These are phyloP conservation scores for Eubucco bourcierii DNA, from an alignment of 2,113 vertebrate species.

Conservation along the genomic window DNA sequence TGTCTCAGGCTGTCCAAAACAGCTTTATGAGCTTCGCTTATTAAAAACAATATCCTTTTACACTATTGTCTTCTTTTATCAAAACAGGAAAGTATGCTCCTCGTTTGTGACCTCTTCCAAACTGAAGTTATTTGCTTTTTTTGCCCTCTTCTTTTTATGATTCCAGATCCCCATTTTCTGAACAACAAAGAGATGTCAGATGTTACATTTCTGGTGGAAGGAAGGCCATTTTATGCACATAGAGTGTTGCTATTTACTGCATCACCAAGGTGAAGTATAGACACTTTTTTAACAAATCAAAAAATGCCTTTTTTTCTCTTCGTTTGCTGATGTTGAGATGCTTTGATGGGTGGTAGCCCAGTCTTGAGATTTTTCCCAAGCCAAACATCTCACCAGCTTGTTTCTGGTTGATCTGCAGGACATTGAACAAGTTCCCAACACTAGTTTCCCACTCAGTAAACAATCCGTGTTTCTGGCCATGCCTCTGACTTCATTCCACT, in stretches of 20 bases:
- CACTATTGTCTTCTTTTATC: background rate
- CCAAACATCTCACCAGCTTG: background rate
- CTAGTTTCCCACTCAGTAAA: background rate
- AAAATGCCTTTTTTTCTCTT: background rate
- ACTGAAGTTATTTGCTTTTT: background rate
- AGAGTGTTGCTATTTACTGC: conserved; percentile 96
- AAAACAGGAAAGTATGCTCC: background rate
- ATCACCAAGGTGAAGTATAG: conserved; percentile 84
- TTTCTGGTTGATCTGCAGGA: background rate
- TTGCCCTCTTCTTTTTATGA: background rate
- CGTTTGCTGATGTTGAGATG: background rate
- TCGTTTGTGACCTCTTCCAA: background rate
- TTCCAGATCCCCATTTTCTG: conserved; percentile 95
- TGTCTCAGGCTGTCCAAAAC: background rate
- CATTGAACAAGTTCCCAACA: background rate
- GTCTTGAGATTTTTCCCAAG: background rate
- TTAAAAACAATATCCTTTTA: background rate
- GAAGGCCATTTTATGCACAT: conserved; percentile 95
- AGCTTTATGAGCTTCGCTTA: background rate
- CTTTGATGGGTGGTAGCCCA: background rate
- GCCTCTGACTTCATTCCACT: background rate
- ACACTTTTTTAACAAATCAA: background rate
- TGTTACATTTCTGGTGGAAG: conserved; percentile 96
- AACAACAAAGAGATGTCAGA: conserved; percentile 99
- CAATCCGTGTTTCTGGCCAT: background rate